Conservation (phyloP, 1,140 invertebrate genomes). For the Drosophila albomicans region DNA sequence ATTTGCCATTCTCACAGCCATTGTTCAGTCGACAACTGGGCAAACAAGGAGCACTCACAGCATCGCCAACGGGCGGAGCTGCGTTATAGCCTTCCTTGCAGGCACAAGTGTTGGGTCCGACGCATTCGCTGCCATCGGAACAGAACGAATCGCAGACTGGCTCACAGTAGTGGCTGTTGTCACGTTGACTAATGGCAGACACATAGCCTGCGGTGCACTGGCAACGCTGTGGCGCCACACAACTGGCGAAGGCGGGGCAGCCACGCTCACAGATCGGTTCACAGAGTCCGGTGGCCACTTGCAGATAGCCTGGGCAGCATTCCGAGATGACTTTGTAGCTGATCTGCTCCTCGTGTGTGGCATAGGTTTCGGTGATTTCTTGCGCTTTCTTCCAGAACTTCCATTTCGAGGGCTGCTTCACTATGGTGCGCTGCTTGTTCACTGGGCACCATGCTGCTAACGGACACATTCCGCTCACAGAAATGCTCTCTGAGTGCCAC, state of each 20-base stretch:
- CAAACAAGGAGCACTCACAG: constrained; percentile 56
- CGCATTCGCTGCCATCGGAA: constrained; percentile 51
- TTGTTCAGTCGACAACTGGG: constrained; percentile 57
- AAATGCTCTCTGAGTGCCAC: constrained; percentile 50
- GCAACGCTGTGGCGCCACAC: constrained; percentile 65
- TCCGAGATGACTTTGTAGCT: constrained; percentile 54
- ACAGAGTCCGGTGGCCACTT: constrained; percentile 62
- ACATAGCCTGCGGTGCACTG: constrained; percentile 70
- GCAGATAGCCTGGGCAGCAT: constrained; percentile 60
- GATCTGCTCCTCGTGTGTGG: constrained; percentile 46
- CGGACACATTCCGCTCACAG: constrained; percentile 64
- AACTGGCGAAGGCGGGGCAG: constrained; percentile 67
- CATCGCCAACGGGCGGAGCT: constrained; percentile 50
- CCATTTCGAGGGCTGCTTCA: constrained; percentile 58
- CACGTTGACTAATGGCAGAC: constrained; percentile 55
- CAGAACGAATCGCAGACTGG: constrained; percentile 61
- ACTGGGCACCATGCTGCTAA: constrained; percentile 48
- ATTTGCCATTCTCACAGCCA: constrained; percentile 60
- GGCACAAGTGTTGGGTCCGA: constrained; percentile 64
- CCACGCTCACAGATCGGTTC: constrained; percentile 68
- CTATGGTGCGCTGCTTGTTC: constrained; percentile 47
- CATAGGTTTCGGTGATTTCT: constrained; percentile 47
- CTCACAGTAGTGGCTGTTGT: constrained; percentile 66
- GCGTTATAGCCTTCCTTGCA: constrained; percentile 57
- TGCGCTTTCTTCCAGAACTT: constrained; percentile 63